Conservation (phyloP, 1,140 invertebrate species). For the Brachionus koreanus region DNA sequence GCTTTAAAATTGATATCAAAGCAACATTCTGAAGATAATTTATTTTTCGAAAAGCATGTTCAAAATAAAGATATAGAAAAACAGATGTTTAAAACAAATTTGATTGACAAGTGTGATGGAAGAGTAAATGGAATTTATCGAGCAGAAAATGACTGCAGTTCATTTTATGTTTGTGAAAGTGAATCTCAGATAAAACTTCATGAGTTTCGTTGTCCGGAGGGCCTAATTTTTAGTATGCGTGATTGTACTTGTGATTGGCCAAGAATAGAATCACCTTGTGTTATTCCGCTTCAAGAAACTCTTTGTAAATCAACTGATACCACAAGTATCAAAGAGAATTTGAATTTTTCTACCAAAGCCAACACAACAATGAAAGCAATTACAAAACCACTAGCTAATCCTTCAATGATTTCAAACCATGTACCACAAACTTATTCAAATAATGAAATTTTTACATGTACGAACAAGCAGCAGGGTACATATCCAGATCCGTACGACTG, state of each 20-base stretch:
- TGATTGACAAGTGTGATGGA: background rate
- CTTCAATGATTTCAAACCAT: background rate
- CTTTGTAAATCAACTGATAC: conserved; percentile 6
- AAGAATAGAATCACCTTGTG: background rate
- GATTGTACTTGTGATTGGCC: conserved; percentile 44
- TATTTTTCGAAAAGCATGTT: background rate
- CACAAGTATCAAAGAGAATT: background rate
- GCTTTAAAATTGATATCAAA: background rate
- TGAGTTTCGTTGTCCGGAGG: conserved; percentile 1
- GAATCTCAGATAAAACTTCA: background rate
- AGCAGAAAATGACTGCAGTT: background rate
- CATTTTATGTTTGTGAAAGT: conserved; percentile 40
- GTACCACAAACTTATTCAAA: background rate
- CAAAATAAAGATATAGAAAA: background rate
- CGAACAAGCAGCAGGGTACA: background rate
- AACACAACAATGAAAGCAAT: background rate
- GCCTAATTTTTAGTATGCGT: conserved; percentile 29
- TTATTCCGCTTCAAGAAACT: background rate
- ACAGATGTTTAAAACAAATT: background rate
- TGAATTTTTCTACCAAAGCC: background rate
- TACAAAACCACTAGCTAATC: background rate
- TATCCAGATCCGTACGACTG: conserved; percentile 33
- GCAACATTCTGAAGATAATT: background rate
- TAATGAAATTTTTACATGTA: background rate
- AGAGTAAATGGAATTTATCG: conserved; percentile 34